Conservation (phyloP, 2,797 vertebrate species). For the Arremon brunneinucha region DNA sequence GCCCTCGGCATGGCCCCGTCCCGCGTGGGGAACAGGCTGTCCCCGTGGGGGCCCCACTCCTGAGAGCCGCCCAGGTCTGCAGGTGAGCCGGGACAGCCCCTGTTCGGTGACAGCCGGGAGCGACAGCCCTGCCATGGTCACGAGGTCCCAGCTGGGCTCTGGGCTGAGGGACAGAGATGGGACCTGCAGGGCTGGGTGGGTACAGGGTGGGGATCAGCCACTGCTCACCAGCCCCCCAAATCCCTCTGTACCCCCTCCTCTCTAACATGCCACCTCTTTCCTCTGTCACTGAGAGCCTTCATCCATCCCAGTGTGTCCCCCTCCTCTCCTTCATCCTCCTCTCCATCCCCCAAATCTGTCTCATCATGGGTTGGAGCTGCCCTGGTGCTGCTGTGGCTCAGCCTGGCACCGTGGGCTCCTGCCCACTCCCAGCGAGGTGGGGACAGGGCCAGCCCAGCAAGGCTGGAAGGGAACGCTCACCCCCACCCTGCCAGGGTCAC, state of each 20-base stretch:
- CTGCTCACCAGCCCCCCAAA: neutral
- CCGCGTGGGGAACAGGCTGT: rapidly evolving
- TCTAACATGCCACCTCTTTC: rapidly evolving
- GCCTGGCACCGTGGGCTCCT: rapidly evolving
- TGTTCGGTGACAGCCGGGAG: rapidly evolving
- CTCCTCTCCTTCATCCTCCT: neutral
- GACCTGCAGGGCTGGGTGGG: neutral
- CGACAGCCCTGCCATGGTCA: rapidly evolving
- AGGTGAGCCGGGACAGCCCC: neutral
- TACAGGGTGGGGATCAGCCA: neutral
- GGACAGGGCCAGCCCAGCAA: neutral
- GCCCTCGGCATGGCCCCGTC: neutral
- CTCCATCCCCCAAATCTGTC: neutral
- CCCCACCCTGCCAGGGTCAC: neutral
- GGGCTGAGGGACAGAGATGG: neutral
- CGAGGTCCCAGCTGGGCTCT: rapidly evolving
- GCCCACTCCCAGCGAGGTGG: rapidly evolving
- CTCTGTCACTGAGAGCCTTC: neutral
- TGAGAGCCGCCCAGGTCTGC: neutral
- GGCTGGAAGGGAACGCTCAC: neutral
- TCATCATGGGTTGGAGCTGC: neutral
- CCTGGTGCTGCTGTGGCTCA: rapidly evolving
- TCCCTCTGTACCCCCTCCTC: neutral
- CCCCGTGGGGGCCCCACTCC: neutral
- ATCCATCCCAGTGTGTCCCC: neutral